phyloP scores from a whole-genome alignment of 2,888 invertebrate species.

The Eudasyphora cyanicolor region DNA sequence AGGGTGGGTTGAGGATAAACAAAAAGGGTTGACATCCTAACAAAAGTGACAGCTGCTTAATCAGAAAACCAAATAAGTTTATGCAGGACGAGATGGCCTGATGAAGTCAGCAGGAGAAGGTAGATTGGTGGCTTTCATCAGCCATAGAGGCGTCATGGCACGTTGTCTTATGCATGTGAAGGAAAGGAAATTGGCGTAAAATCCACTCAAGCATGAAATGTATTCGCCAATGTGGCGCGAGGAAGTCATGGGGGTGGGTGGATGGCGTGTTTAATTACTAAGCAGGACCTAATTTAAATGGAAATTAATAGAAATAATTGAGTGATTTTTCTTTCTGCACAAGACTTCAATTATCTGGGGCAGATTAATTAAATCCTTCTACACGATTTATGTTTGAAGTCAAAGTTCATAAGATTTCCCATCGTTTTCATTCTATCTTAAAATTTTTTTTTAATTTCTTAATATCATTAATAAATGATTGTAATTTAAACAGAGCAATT shows the following conservation, averaged over 20 bases:
- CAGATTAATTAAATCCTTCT: slow-evolving; percentile 10
- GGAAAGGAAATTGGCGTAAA: neutral
- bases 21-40: slow-evolving; percentile 13
- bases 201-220: slow-evolving; percentile 5
- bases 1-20: neutral
- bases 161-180: no score
- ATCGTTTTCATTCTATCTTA: neutral
- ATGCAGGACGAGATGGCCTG: no score
- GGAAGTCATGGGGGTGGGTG: neutral
- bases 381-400: neutral
- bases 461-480: slow-evolving; percentile 4
- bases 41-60: slow-evolving; percentile 26
- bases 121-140: neutral
- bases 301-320: slow-evolving; percentile 26
- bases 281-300: neutral
- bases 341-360: neutral
- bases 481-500: slow-evolving; percentile 13
- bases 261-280: neutral
- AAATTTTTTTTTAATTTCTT: slow-evolving; percentile 10
- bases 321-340: neutral
- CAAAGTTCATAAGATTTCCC: neutral
- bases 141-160: no score
- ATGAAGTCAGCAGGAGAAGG: neutral
- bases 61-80: neutral
- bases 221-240: neutral